These are phyloP conservation scores for Sebastes trivittatus DNA, from an alignment of 2,797 vertebrate species.

Conservation along the genomic window DNA sequence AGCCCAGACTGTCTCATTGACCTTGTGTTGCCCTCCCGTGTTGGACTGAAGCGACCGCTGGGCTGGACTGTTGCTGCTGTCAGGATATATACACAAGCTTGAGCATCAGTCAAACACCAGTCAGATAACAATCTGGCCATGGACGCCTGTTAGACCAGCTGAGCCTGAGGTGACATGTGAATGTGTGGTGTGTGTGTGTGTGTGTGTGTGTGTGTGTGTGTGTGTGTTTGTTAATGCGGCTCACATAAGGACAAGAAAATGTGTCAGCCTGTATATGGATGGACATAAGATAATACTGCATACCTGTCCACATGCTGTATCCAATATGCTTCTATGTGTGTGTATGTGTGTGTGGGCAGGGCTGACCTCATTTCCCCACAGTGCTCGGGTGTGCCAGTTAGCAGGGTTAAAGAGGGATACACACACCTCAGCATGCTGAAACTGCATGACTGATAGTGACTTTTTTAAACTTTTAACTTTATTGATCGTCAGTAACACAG, in stretches of 20 bases:
- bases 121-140: neutral
- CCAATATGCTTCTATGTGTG: neutral
- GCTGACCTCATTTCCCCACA: neutral
- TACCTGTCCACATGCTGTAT: neutral
- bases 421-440: neutral
- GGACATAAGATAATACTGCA: neutral
- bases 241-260: neutral
- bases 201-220: neutral
- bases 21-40: neutral
- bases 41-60: neutral
- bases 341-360: neutral
- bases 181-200: neutral
- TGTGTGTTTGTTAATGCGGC: neutral
- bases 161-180: neutral
- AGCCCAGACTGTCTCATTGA: neutral
- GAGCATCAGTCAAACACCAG: neutral
- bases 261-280: neutral
- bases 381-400: neutral
- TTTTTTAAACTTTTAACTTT: neutral
- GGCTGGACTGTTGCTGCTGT: neutral
- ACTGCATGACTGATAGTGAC: neutral
- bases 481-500: neutral
- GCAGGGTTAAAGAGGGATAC: neutral
- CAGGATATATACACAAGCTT: conserved; percentile 15
- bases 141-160: neutral